phyloP scores from a whole-genome alignment of 2,113 vertebrate genomes.

The Prinia subflava region DNA sequence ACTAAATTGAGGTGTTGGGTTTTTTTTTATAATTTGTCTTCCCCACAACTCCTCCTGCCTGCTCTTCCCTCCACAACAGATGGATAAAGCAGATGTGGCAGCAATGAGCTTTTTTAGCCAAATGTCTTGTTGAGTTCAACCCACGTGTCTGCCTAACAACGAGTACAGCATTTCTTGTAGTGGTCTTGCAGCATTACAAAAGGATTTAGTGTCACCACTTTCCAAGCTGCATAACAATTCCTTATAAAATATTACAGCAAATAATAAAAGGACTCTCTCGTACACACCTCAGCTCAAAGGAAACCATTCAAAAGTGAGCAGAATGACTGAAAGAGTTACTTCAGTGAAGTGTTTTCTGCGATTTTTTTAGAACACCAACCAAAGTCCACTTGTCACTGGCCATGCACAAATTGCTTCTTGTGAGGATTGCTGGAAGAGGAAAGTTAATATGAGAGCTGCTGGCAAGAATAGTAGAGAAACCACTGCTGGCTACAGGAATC shows the following conservation, averaged over 20 bases:
- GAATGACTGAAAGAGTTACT: background rate
- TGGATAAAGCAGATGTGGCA: constrained; percentile 43
- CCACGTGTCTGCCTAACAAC: background rate
- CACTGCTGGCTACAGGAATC: background rate
- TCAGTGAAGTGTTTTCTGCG: background rate
- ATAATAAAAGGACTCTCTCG: background rate
- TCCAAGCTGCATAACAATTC: background rate
- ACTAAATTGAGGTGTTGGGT: background rate
- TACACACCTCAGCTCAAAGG: background rate
- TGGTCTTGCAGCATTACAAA: background rate
- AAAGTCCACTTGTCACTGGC: background rate
- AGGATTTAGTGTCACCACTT: constrained; percentile 38
- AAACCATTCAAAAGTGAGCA: background rate
- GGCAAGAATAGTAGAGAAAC: background rate
- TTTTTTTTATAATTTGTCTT: background rate
- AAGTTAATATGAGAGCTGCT: background rate
- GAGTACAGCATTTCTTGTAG: background rate
- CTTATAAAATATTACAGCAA: background rate
- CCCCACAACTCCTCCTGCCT: background rate
- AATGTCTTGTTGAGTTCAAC: background rate
- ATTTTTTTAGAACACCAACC: background rate
- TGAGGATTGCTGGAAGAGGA: background rate
- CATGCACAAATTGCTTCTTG: background rate
- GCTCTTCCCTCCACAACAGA: background rate
- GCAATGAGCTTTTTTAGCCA: background rate